Evolutionary conservation across 2,888 invertebrate genomes (phyloP).

Genomic region (Torymus tubicola): DNA sequence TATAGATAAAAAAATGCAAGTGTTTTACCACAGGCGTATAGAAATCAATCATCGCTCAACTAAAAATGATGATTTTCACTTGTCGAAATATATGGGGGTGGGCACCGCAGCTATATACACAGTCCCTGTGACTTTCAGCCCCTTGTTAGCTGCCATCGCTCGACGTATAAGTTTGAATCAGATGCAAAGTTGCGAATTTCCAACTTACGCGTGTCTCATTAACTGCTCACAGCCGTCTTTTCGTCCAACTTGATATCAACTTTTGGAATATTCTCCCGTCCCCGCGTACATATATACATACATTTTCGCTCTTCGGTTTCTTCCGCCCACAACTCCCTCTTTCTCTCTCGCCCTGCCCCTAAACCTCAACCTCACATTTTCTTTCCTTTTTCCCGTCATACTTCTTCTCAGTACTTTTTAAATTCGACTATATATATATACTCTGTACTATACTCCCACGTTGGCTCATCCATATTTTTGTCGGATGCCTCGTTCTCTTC

Average conservation of each 20-base stretch:
- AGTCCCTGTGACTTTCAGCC: constrained; percentile 22
- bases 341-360: constrained; percentile 10
- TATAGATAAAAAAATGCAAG: no score
- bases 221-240: constrained; percentile 38
- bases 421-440: no score
- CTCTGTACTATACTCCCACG: no score
- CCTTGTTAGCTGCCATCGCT: constrained; percentile 25
- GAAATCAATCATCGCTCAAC: no score
- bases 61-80: no score
- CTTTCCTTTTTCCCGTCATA: neutral
- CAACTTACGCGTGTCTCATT: constrained; percentile 54
- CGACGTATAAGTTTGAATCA: constrained; percentile 40
- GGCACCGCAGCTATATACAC: constrained; percentile 22
- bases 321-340: constrained; percentile 8
- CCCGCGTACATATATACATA: neutral
- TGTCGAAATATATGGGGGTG: neutral
- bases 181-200: constrained; percentile 46
- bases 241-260: constrained; percentile 45
- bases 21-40: no score
- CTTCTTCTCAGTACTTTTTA: neutral
- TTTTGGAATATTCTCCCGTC: constrained; percentile 31
- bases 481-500: neutral
- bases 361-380: constrained; percentile 4
- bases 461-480: neutral
- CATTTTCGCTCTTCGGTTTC: neutral